Percentiles rank a stretch among this genome's conserved stretches.
Conservation (phyloP, 2,888 invertebrate genomes). For the Apoda limacodes region DNA sequence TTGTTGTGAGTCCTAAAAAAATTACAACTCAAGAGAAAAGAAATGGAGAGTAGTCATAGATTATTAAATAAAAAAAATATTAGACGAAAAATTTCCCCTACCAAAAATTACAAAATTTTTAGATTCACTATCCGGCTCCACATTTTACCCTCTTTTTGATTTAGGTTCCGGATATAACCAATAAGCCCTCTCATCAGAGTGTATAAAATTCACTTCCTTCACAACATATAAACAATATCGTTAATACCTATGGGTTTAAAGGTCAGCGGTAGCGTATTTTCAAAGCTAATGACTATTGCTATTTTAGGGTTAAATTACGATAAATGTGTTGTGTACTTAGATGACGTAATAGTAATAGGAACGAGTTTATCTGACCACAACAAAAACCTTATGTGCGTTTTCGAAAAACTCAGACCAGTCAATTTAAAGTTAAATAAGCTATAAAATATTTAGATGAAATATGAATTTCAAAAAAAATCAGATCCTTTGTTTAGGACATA, state of each 20-base stretch:
- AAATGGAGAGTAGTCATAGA: constrained; percentile 13
- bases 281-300: constrained; percentile 8
- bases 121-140: too few species aligned
- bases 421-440: constrained; percentile 10
- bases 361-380: constrained; percentile 9
- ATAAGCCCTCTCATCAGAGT: too few species aligned
- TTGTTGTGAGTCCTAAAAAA: constrained; percentile 12
- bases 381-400: constrained; percentile 11
- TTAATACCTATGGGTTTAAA: constrained; percentile 15
- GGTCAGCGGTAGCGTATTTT: constrained; percentile 11
- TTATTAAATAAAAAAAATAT: constrained; percentile 11
- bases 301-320: constrained; percentile 11
- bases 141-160: too few species aligned
- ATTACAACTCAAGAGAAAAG: constrained; percentile 5
- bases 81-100: too few species aligned
- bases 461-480: too few species aligned
- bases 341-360: constrained; percentile 11
- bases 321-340: constrained; percentile 12
- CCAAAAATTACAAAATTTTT: constrained; percentile 5
- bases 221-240: too few species aligned
- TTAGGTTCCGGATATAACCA: too few species aligned
- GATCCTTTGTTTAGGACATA: constrained; percentile 13
- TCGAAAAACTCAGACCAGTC: constrained; percentile 7
- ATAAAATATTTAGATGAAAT: too few species aligned
- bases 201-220: too few species aligned